Conservation (phyloP, 2,113 vertebrate genomes). For the Epinephelus moara region DNA sequence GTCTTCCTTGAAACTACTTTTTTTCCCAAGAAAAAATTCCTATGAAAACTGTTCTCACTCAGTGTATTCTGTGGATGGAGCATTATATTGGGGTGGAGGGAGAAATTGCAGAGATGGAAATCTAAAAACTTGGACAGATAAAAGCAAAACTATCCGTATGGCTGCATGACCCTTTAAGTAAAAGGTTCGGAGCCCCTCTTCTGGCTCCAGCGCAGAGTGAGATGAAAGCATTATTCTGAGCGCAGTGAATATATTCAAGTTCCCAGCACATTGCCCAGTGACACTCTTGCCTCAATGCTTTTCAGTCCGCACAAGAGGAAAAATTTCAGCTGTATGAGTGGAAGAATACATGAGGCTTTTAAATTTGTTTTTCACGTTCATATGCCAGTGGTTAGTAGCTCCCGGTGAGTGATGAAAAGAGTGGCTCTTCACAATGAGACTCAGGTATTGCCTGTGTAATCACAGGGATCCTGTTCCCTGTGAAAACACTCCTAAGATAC, state of each 20-base stretch:
- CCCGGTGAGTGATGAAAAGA: conserved; percentile 17
- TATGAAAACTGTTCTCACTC: neutral
- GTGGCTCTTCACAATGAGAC: conserved; percentile 19
- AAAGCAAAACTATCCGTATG: neutral
- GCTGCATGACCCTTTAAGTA: neutral
- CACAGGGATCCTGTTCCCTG: conserved; percentile 24
- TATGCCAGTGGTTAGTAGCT: conserved; percentile 6
- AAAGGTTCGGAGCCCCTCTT: neutral
- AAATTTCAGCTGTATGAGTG: conserved; percentile 39
- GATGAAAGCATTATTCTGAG: conserved; percentile 9
- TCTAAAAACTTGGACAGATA: neutral
- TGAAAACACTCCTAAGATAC: conserved; percentile 17
- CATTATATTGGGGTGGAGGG: neutral
- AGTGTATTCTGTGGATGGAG: neutral
- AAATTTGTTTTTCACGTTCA: neutral
- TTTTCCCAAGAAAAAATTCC: neutral
- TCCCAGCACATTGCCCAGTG: conserved; percentile 24
- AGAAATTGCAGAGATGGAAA: neutral
- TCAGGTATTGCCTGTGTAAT: conserved; percentile 20
- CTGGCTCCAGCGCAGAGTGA: neutral
- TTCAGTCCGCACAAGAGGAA: conserved; percentile 41
- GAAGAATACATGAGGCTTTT: conserved; percentile 27
- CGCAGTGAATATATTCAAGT: conserved; percentile 12
- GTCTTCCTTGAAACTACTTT: neutral
- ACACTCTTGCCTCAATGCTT: conserved; percentile 40